Conservation (phyloP, 1,140 invertebrate genomes). For the Leptinotarsa texana region DNA sequence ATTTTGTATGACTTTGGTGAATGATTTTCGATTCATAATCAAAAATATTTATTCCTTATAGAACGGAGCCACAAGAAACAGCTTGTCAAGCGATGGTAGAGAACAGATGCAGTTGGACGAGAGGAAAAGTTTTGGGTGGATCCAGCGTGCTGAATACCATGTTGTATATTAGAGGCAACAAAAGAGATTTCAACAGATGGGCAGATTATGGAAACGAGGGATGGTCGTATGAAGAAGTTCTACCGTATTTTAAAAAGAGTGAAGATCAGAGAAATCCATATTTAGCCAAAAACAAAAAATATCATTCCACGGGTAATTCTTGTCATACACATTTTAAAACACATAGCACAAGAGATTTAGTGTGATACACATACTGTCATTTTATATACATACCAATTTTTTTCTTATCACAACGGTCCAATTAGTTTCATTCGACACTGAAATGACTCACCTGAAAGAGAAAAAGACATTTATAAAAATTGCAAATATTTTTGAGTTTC, state of each 20-base stretch:
- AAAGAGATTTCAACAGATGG: constrained; percentile 87
- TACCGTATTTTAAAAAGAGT: constrained; percentile 87
- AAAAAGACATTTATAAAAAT: too few relatives aligned
- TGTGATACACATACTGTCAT: too few relatives aligned
- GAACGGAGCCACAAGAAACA: constrained; percentile 80
- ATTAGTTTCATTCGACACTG: too few relatives aligned
- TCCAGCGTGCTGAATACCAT: constrained; percentile 86
- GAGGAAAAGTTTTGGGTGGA: constrained; percentile 85
- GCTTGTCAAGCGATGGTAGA: constrained; percentile 85
- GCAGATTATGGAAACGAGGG: constrained; percentile 81
- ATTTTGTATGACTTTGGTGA: too few relatives aligned
- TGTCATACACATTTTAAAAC: not conserved
- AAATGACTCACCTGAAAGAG: too few relatives aligned
- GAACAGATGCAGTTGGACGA: constrained; percentile 79
- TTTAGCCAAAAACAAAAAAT: constrained; percentile 68
- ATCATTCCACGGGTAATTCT: constrained; percentile 70
- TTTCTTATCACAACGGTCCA: too few relatives aligned
- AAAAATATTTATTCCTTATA: constrained; percentile 53
- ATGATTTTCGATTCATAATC: too few relatives aligned
- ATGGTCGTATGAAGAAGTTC: constrained; percentile 86
- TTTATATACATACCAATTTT: too few relatives aligned
- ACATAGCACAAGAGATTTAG: too few relatives aligned
- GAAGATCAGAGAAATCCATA: constrained; percentile 84
- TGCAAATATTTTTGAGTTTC: too few relatives aligned
- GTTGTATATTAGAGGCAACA: constrained; percentile 91